phyloP scores from a whole-genome alignment of 2,113 vertebrate species.

The Odocoileus virginianus region DNA sequence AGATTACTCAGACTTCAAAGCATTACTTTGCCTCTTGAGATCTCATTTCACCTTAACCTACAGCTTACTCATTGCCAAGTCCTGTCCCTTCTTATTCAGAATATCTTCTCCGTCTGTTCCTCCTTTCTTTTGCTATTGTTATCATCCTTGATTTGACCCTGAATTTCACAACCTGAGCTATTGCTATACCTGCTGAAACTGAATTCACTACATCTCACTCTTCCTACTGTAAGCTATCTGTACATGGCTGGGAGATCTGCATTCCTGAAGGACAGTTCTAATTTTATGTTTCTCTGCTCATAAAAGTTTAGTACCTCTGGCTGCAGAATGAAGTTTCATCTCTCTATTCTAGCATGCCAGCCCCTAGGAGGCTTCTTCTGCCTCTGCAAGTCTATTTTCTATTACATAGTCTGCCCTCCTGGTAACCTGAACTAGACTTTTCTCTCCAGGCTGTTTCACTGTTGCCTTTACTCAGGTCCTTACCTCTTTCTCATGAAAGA shows the following conservation, averaged over 20 bases:
- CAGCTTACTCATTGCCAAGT: background rate
- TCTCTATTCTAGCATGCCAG: background rate
- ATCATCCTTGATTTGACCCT: background rate
- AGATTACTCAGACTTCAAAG: background rate
- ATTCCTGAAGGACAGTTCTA: background rate
- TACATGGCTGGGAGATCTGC: background rate
- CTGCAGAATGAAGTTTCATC: background rate
- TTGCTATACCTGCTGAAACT: background rate
- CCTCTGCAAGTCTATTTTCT: background rate
- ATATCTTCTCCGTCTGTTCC: background rate
- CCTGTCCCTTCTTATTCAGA: background rate
- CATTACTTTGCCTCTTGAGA: background rate
- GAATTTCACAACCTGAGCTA: background rate
- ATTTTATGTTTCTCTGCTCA: background rate
- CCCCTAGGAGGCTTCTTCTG: background rate
- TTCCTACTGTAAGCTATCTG: background rate
- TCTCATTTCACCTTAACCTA: background rate
- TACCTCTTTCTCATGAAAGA: background rate
- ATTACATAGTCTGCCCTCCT: background rate
- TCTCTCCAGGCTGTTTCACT: background rate
- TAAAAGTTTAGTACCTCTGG: background rate
- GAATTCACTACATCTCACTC: background rate
- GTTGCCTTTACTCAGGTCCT: background rate
- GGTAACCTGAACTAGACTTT: background rate
- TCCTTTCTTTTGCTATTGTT: background rate